A percentile compares a stretch with the other conserved stretches of the same genome.
These are phyloP conservation scores for Parthenolecanium corni DNA, from an alignment of 2,888 invertebrate species.

Conservation along the genomic window DNA sequence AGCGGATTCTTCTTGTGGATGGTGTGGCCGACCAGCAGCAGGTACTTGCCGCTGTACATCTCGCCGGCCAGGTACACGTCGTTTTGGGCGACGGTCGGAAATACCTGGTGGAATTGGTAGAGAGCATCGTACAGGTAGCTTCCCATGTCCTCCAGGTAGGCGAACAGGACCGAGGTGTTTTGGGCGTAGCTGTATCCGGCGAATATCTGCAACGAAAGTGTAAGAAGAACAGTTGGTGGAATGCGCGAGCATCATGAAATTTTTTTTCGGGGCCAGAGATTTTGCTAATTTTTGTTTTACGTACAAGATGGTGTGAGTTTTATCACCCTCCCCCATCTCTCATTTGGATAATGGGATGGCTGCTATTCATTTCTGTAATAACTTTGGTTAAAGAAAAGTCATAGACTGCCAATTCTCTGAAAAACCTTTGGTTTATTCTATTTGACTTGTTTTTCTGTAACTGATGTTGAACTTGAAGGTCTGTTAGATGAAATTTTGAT, in stretches of 20 bases:
- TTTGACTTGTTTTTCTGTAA: too few species aligned
- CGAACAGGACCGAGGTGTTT: not conserved
- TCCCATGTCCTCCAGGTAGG: not conserved
- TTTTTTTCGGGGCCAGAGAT: too few species aligned
- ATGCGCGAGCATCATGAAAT: not conserved
- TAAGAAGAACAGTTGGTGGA: not conserved
- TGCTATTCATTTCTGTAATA: too few species aligned
- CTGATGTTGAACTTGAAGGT: too few species aligned
- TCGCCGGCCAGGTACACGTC: slow-evolving; percentile 8
- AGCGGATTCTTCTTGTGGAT: slow-evolving; percentile 1
- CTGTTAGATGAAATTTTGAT: too few species aligned
- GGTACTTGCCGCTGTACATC: not conserved
- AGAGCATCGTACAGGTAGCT: not conserved
- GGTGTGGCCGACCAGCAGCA: not conserved
- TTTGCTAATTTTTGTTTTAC: too few species aligned
- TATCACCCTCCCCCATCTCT: too few species aligned
- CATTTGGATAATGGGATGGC: too few species aligned
- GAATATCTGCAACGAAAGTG: not conserved
- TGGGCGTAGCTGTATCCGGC: slow-evolving; percentile 6
- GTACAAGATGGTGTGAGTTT: too few species aligned
- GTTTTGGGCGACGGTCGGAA: not conserved
- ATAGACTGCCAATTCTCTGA: too few species aligned
- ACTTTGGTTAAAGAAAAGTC: too few species aligned
- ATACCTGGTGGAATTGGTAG: slow-evolving; percentile 4
- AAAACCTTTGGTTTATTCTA: too few species aligned